These are phyloP conservation scores for Sarcophaga variegata DNA, from an alignment of 2,888 invertebrate species.

Conservation along the genomic window DNA sequence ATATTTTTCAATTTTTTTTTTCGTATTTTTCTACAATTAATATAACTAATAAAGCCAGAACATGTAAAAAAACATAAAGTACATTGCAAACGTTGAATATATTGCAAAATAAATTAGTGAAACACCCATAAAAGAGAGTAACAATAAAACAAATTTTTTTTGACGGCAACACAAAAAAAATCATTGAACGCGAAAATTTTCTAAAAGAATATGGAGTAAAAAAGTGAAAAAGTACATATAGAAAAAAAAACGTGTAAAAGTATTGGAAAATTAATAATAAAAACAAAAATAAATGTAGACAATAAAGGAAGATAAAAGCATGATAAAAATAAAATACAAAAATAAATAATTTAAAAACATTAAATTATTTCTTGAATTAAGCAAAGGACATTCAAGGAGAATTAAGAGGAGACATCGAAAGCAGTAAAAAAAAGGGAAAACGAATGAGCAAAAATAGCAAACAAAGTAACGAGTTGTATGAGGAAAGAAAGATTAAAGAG, in stretches of 20 bases:
- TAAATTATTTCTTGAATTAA: constrained; percentile 4
- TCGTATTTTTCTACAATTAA: constrained; percentile 62
- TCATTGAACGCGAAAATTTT: constrained; percentile 62
- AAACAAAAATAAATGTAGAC: constrained; percentile 6
- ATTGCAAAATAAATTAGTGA: constrained; percentile 3
- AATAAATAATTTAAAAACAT: not conserved
- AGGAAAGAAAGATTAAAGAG: constrained; percentile 26
- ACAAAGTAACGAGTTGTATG: constrained; percentile 44
- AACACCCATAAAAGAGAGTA: not conserved
- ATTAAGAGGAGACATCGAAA: constrained; percentile 29
- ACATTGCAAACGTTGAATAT: not conserved
- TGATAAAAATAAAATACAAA: constrained; percentile 17
- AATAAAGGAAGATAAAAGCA: not conserved
- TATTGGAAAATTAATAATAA: constrained; percentile 53
- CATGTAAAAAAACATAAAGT: constrained; percentile 55
- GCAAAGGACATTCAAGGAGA: constrained; percentile 62
- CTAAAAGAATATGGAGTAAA: constrained; percentile 60
- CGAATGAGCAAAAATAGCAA: not conserved
- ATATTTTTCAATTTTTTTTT: constrained; percentile 52
- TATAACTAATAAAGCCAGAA: constrained; percentile 41
- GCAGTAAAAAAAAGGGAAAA: constrained; percentile 9
- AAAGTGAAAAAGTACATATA: constrained; percentile 30
- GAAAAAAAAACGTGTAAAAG: constrained; percentile 61
- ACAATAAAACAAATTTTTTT: constrained; percentile 10
- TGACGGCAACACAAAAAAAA: constrained; percentile 45